Base-by-base conservation (phyloP, 2,888 invertebrate genomes). In the Eristalis tenax region DNA sequence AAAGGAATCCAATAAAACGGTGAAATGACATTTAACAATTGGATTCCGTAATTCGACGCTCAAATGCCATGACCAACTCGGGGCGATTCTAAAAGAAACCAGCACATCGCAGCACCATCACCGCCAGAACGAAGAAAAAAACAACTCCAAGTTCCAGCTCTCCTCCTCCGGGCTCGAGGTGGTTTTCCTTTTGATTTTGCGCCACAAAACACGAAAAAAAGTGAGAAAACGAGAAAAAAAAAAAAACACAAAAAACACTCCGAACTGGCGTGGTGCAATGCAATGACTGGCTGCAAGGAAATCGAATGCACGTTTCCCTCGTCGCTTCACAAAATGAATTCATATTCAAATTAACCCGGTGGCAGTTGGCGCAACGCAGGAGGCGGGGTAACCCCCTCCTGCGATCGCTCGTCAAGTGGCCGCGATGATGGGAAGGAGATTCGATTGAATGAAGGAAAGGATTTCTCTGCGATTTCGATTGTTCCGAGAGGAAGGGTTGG, bases 21-120 rank as follows among this genome's bases (percentile, higher is more conserved):
- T 75, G 75, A 81, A 81, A 81, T 81, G 81, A 75, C 81, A 81
- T 81, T 75, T 75, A 81, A 75, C 81, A 74, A 75, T 68, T 70
- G 64, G 81, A 81, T 81, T 81, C 69, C 61, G 74, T 81, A 75
- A 81, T 81, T 75, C 74, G 61, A 43, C 64, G 66, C 81, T 40
- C 81, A 81, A 75, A 81, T 81, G 69, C 50, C 81, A 81, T 75
- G 81, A 81, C 74, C 74, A 74, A 81, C 75, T 81, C 75, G 69
- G 64, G 69, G 75, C 81, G 64, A 81, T 75, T 75, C 74, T 69
- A 23, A 73, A 35, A 64, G 23, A 43, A 70, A 38, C 13, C 18
- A 18, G 8, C 50, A 50, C 50, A 50, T 15, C 13, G 43, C 50
- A 50, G 50, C 50, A 50, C 50, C 38, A 61, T 59, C 15, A 23